Evolutionary conservation across 2,113 vertebrate species (phyloP), one percentile per base, ranked within the genome.

Genomic region (Notothenia coriiceps): DNA sequence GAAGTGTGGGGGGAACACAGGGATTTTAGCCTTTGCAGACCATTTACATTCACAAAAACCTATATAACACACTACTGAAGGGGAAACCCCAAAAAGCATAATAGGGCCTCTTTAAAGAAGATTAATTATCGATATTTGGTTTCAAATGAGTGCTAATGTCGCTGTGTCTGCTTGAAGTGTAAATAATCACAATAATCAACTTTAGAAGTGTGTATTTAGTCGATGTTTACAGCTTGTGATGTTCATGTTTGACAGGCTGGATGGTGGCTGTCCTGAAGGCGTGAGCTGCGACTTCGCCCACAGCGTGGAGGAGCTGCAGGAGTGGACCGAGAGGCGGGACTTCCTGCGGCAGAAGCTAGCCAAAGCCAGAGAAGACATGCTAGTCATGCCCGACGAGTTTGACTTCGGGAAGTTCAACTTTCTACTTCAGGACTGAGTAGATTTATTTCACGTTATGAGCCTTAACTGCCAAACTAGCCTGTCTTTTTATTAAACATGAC

Each of bases 341-440:
- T 96, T 98, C 87, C 95, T 99, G 92, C 95, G 96, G 76, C 95
- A 94, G 88, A 97, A 96, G 85, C 89, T 99, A 86, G 95, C 96
- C 89, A 97, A 95, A 92, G 98, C 98, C 65, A 95, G 97, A 62
- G 96, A 96, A 20, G 98, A 99, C 86, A 96, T 95, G 96, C 96
- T 99, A 47, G 94, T 99, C 74, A 96, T 96, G 77, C 96, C 96
- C 0, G 94, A 92, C 40, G 97, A 99, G 15, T 87, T 94, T 0
- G 95, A 99, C 95, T 99, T 99, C 0, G 98, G 98, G 87, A 99
- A 97, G 93, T 99, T 97, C 93, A 99, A 96, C 94, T 99, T 98
- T 93, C 90, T 99, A 80, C 94, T 99, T 85, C 91, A 95, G 78
- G 95, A 97, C 70, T 94, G 70, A 92, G 64, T 79, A 49, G 35